A percentile compares a stretch with the other conserved stretches of the same genome.
phyloP scores from a whole-genome alignment of 2,797 vertebrate genomes.

The Mico argentatus region DNA sequence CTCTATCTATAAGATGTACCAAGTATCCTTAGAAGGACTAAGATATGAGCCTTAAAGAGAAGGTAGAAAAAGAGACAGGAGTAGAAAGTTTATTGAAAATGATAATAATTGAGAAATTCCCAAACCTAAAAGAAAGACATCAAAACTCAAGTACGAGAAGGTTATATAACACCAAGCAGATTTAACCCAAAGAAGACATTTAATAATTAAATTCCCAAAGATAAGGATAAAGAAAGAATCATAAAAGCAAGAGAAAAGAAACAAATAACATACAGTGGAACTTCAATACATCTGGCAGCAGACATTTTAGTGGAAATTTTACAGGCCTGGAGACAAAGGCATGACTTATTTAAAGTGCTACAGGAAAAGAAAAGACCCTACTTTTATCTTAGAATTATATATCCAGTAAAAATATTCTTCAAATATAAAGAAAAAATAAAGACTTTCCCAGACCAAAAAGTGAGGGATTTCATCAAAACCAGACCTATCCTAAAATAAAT shows the following conservation, averaged over 20 bases:
- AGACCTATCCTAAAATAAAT: neutral
- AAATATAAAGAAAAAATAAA: neutral
- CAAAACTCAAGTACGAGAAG: neutral
- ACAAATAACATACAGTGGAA: neutral
- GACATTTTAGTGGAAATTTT: neutral
- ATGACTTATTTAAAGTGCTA: neutral
- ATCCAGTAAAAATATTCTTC: neutral
- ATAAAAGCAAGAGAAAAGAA: neutral
- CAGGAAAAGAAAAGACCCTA: neutral
- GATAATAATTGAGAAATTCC: neutral
- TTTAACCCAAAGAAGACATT: neutral
- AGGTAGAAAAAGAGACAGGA: neutral
- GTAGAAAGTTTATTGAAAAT: neutral
- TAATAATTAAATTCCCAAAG: neutral
- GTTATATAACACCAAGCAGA: neutral
- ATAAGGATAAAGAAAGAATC: neutral
- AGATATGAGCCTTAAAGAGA: neutral
- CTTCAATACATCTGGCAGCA: neutral
- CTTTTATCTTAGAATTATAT: neutral
- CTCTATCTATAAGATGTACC: neutral
- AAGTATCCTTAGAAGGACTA: neutral
- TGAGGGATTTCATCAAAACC: neutral
- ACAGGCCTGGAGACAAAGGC: neutral
- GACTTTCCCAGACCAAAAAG: neutral
- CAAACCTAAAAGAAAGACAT: neutral